A percentile compares a stretch with the other conserved stretches of the same genome.
Evolutionary conservation across 2,113 vertebrate species (phyloP).

Genomic region (Guaruba guarouba): DNA sequence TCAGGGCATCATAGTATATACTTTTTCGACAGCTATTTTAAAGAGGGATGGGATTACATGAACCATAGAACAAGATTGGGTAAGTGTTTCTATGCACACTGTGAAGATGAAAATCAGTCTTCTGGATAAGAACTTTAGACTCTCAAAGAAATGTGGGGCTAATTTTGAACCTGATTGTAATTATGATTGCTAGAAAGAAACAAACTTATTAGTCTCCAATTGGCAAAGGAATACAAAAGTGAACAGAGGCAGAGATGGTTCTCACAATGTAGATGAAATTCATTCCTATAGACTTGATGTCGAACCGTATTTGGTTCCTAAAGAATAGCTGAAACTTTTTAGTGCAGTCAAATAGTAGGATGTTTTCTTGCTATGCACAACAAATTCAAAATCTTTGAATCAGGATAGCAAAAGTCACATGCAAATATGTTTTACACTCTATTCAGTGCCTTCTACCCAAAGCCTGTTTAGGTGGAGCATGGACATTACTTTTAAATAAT

Average conservation of each 20-base stretch:
- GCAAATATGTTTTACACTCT: not conserved
- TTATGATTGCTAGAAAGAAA: not conserved
- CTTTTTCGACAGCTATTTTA: not conserved
- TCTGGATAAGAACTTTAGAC: not conserved
- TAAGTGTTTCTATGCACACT: not conserved
- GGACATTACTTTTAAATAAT: not conserved
- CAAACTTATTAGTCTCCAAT: not conserved
- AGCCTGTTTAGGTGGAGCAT: not conserved
- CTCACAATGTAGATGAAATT: not conserved
- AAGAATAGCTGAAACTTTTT: not conserved
- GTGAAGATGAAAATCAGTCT: not conserved
- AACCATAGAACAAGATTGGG: not conserved
- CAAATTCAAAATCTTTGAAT: not conserved
- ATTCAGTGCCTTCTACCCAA: not conserved
- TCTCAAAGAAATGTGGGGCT: not conserved
- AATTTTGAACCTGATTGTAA: not conserved
- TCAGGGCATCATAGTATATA: not conserved
- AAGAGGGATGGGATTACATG: not conserved
- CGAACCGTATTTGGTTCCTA: not conserved
- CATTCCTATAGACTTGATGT: not conserved
- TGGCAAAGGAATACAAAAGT: not conserved
- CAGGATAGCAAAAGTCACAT: not conserved
- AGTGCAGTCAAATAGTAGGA: not conserved
- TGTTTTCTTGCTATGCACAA: not conserved
- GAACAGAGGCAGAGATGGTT: not conserved